phyloP scores from a whole-genome alignment of 2,113 vertebrate species.

The Nerophis lumbriciformis region DNA sequence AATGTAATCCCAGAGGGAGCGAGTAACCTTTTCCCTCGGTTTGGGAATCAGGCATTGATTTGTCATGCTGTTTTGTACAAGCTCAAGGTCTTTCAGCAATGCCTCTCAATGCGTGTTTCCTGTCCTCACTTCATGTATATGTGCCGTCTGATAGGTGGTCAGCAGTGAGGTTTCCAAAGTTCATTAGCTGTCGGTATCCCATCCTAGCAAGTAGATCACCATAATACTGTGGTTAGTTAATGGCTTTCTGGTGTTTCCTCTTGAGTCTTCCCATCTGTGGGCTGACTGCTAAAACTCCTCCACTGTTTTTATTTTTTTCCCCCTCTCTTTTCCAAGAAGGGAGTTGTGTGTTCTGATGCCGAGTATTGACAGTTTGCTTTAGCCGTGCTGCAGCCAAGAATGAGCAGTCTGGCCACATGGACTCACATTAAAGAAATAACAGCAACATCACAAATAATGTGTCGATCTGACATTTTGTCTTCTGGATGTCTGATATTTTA shows the following conservation, averaged over 20 bases:
- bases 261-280: conserved; percentile 89
- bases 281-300: conserved; percentile 80
- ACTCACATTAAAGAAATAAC: conserved; percentile 50
- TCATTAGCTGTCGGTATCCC: conserved; percentile 90
- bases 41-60: conserved; percentile 91
- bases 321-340: conserved; percentile 46
- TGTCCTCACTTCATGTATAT: conserved; percentile 53
- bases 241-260: conserved; percentile 98
- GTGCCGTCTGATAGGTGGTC: conserved; percentile 14
- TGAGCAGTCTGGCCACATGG: conserved; percentile 52
- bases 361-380: conserved; percentile 63
- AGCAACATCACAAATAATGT: conserved; percentile 49
- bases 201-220: conserved; percentile 91
- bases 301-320: conserved; percentile 30
- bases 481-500: conserved; percentile 25
- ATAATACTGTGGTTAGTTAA: conserved; percentile 99
- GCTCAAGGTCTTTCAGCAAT: conserved; percentile 84
- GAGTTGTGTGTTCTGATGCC: conserved; percentile 77
- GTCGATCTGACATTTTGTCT: conserved; percentile 50
- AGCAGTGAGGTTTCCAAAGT: conserved; percentile 54
- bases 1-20: conserved; percentile 80
- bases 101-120: conserved; percentile 68
- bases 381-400: conserved; percentile 45
- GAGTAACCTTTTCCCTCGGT: conserved; percentile 95
- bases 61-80: conserved; percentile 91